Conservation (phyloP, 2,888 invertebrate species). For the Escarpia spicata region DNA sequence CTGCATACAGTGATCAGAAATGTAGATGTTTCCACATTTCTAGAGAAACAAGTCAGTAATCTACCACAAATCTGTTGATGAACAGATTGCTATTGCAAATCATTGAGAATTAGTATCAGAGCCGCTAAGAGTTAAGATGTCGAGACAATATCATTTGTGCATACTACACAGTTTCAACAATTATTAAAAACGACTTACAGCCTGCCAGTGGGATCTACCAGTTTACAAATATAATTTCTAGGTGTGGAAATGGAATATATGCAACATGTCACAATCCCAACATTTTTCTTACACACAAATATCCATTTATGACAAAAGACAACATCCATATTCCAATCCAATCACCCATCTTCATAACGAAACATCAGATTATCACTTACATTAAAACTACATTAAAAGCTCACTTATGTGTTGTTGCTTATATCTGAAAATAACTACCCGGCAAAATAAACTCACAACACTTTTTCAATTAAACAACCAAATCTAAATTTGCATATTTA, state of each 20-base stretch:
- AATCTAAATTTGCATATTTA: neutral
- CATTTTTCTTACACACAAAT: neutral
- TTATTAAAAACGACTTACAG: neutral
- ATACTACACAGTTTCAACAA: neutral
- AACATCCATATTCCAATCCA: neutral
- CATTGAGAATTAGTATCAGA: neutral
- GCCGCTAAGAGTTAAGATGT: neutral
- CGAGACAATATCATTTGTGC: neutral
- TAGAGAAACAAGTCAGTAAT: neutral
- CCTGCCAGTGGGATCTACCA: neutral
- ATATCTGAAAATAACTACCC: too few relatives aligned
- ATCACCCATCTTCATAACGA: neutral
- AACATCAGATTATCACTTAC: neutral
- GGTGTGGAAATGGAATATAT: neutral
- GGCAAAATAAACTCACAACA: neutral
- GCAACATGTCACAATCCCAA: neutral
- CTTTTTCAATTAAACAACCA: neutral
- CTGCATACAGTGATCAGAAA: neutral
- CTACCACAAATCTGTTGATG: neutral
- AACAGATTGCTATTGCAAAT: neutral
- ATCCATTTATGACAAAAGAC: neutral
- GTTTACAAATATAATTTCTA: neutral
- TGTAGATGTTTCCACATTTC: neutral
- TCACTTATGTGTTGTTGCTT: too few relatives aligned
- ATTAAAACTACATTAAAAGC: neutral